Evolutionary conservation across 1,140 invertebrate genomes (phyloP).

Genomic region (Euglossa dilemma): DNA sequence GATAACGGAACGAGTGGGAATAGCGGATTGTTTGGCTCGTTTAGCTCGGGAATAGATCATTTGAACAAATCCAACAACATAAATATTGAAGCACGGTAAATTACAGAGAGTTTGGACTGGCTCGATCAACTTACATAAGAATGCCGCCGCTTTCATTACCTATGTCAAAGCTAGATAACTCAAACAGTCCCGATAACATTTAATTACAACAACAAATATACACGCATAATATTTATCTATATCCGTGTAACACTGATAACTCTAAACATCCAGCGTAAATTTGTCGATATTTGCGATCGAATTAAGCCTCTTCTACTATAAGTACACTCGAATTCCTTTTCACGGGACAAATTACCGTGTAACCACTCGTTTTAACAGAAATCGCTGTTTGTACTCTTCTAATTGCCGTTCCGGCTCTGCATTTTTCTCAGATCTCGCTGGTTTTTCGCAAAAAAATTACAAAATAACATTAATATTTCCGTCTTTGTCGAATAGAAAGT

Average conservation of each 20-base stretch:
- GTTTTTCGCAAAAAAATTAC: no score
- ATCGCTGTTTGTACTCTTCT: not conserved
- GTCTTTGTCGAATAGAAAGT: no score
- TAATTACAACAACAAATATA: conserved; percentile 34
- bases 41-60: not conserved
- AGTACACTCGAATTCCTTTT: conserved; percentile 5
- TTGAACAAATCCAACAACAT: conserved; percentile 20
- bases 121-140: conserved; percentile 19
- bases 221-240: conserved; percentile 30
- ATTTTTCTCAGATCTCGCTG: no score
- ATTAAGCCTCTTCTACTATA: conserved; percentile 12
- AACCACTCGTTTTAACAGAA: not conserved
- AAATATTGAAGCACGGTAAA: conserved; percentile 18
- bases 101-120: conserved; percentile 1
- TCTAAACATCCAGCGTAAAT: conserved; percentile 8
- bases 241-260: conserved; percentile 15
- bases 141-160: conserved; percentile 28
- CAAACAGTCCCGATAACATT: conserved; percentile 22
- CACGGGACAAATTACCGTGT: not conserved
- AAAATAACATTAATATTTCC: no score
- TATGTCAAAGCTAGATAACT: conserved; percentile 26
- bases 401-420: no score
- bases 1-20: not conserved
- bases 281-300: conserved; percentile 20
- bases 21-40: no score